A percentile compares a stretch with the other conserved stretches of the same genome.
These are phyloP conservation scores for Tricholaema leucomelas DNA, from an alignment of 2,113 vertebrate genomes.

Conservation along the genomic window DNA sequence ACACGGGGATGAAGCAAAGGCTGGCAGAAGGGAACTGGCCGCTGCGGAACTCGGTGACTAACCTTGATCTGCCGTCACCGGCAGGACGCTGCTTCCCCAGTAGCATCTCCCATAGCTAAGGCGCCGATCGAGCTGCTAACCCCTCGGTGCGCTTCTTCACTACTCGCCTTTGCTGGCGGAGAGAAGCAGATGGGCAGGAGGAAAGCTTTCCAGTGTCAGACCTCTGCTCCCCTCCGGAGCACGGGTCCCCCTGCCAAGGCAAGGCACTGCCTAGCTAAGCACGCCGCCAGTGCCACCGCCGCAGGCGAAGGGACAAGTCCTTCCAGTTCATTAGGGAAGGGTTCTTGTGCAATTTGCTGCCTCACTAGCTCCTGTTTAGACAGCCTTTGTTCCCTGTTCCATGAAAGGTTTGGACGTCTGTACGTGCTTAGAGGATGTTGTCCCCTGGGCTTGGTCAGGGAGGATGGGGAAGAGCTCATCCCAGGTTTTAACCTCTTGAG, in stretches of 20 bases:
- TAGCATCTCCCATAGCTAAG: neutral
- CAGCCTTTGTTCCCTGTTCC: slow-evolving; percentile 33
- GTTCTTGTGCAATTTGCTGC: slow-evolving; percentile 63
- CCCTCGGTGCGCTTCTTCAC: neutral
- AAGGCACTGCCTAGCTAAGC: slow-evolving; percentile 8
- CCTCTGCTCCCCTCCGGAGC: neutral
- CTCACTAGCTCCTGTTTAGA: slow-evolving; percentile 64
- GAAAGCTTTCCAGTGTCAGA: neutral
- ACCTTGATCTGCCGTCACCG: neutral
- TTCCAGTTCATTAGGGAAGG: slow-evolving; percentile 71
- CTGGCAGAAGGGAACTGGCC: neutral
- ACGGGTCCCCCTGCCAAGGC: neutral
- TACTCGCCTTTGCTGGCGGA: neutral
- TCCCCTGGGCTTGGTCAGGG: neutral
- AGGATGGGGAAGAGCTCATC: neutral
- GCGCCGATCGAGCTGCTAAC: neutral
- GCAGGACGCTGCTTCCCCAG: neutral
- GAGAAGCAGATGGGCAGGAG: neutral
- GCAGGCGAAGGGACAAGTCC: slow-evolving; percentile 57
- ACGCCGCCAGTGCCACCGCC: neutral
- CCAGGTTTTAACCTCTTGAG: neutral
- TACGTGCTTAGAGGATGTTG: neutral
- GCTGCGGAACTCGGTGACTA: neutral
- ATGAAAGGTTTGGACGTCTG: slow-evolving; percentile 5
- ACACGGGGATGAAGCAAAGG: neutral